Evolutionary conservation across 2,888 invertebrate species (phyloP).

Genomic region (Neelides folsomi): DNA sequence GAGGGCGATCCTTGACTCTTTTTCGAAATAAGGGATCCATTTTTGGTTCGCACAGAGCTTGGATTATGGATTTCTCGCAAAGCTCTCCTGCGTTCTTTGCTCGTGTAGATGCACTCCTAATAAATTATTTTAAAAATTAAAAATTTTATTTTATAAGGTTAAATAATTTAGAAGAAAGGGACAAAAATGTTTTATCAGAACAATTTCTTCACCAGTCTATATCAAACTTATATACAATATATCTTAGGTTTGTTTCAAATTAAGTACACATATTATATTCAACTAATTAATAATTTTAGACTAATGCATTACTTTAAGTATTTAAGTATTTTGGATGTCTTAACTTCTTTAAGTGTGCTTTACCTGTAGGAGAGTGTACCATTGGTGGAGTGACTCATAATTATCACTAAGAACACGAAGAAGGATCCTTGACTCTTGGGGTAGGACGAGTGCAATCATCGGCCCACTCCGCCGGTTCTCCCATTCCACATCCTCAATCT

Average conservation of each 20-base stretch:
- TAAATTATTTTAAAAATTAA: constrained; percentile 20
- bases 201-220: too few species aligned
- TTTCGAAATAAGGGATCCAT: constrained; percentile 1
- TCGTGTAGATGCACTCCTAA: constrained; percentile 49
- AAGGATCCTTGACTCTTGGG: constrained; percentile 39
- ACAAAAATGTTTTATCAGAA: too few species aligned
- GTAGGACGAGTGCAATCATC: constrained; percentile 45
- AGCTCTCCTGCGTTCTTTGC: constrained; percentile 50
- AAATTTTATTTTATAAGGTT: too few species aligned
- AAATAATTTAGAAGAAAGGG: too few species aligned
- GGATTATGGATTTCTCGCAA: constrained; percentile 42
- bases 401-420: constrained; percentile 38
- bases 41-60: constrained; percentile 19
- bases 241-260: too few species aligned
- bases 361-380: constrained; percentile 51
- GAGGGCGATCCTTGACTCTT: constrained; percentile 5
- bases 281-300: too few species aligned
- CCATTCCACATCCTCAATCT: constrained; percentile 54
- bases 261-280: too few species aligned
- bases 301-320: too few species aligned
- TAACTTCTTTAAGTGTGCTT: constrained; percentile 21
- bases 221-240: too few species aligned
- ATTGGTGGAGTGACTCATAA: constrained; percentile 48
- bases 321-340: too few species aligned
- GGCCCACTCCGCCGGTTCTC: constrained; percentile 52